phyloP scores from a whole-genome alignment of 2,888 invertebrate species.

The Acanthosepion esculentum region DNA sequence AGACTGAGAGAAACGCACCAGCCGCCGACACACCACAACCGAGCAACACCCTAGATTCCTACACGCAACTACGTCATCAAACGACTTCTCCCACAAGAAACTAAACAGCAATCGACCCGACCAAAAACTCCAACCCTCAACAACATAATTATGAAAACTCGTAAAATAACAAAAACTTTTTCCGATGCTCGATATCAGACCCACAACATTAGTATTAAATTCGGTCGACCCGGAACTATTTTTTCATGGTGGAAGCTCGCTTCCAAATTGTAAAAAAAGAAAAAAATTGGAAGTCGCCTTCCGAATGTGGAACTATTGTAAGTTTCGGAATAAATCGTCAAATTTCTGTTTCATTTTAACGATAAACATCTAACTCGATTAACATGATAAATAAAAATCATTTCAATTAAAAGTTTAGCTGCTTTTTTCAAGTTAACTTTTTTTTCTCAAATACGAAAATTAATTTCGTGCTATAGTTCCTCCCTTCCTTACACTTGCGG shows the following conservation, averaged over 20 bases:
- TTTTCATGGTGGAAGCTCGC: neutral
- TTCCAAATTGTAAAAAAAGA: neutral
- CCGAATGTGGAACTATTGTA: neutral
- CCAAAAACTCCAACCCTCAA: neutral
- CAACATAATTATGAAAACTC: neutral
- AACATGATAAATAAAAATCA: no score
- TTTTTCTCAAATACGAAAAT: neutral
- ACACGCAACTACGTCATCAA: conserved; percentile 8
- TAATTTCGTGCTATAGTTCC: neutral
- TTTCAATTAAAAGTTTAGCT: neutral
- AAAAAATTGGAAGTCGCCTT: neutral
- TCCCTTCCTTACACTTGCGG: neutral
- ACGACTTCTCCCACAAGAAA: no score
- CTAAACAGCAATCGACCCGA: neutral
- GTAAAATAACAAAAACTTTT: neutral
- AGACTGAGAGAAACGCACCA: conserved; percentile 33
- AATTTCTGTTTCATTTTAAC: neutral
- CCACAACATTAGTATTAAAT: neutral
- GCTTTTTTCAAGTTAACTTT: neutral
- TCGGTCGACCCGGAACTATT: neutral
- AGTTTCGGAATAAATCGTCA: neutral
- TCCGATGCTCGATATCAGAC: neutral
- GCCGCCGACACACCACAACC: neutral
- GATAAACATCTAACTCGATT: no score
- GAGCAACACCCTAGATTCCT: neutral